Conservation (phyloP, 2,888 invertebrate genomes). For the Carterocephalus palaemon region DNA sequence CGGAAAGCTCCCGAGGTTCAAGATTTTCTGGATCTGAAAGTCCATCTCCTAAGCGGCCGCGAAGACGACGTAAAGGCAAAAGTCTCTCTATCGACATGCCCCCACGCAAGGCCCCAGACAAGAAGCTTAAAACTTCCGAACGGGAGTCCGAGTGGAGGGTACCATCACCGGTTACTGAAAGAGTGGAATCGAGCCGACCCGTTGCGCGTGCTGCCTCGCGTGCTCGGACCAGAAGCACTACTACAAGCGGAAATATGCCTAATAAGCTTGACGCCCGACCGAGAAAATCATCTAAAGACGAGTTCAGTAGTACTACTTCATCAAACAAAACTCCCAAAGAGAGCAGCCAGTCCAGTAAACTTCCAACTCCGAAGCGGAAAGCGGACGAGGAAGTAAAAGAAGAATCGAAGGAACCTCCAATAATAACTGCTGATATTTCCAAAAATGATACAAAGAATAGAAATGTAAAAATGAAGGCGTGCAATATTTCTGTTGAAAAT, state of each 20-base stretch:
- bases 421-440: constrained; percentile 44
- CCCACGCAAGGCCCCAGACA: constrained; percentile 84
- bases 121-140: constrained; percentile 92
- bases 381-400: constrained; percentile 79
- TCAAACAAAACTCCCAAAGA: constrained; percentile 77
- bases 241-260: constrained; percentile 83
- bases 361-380: constrained; percentile 81
- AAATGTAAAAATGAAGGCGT: constrained; percentile 37
- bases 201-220: constrained; percentile 72
- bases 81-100: constrained; percentile 58
- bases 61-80: constrained; percentile 62
- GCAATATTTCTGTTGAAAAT: constrained; percentile 56
- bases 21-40: constrained; percentile 61
- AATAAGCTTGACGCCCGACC: constrained; percentile 77
- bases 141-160: constrained; percentile 85
- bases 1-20: constrained; percentile 73
- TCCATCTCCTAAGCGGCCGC: constrained; percentile 66
- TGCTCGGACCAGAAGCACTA: constrained; percentile 84
- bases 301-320: constrained; percentile 49
- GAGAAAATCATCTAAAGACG: constrained; percentile 72
- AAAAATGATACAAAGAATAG: constrained; percentile 48
- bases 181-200: constrained; percentile 84
- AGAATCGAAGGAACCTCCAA: constrained; percentile 59
- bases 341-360: constrained; percentile 78
- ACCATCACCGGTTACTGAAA: constrained; percentile 85